Conservation (phyloP, 2,888 invertebrate species). For the Zaprionus obscuricornis region DNA sequence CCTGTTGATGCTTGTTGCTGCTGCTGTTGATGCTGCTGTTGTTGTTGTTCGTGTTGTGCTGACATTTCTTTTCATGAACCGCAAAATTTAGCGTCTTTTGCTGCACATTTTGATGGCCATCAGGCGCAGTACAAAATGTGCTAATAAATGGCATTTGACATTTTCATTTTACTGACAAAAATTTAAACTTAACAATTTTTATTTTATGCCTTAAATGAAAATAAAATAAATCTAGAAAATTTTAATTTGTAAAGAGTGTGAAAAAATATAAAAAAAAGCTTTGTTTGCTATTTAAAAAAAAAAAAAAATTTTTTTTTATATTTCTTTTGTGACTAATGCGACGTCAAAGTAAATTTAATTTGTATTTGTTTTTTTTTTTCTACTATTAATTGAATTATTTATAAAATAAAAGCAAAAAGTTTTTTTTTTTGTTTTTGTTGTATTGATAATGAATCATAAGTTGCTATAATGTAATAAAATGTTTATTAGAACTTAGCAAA, state of each 20-base stretch:
- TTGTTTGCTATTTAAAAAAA: neutral
- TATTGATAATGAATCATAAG: too few species aligned
- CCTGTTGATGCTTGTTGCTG: too few species aligned
- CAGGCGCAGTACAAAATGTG: conserved; percentile 47
- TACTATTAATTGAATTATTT: too few species aligned
- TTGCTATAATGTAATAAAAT: too few species aligned
- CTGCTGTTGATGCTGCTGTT: too few species aligned
- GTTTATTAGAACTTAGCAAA: too few species aligned
- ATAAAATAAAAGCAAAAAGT: too few species aligned
- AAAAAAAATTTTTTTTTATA: conserved; percentile 1
- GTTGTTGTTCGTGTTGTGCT: conserved; percentile 47
- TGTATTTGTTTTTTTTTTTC: too few species aligned
- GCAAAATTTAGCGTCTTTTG: conserved; percentile 67
- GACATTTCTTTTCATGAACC: conserved; percentile 66
- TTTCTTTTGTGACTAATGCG: too few species aligned
- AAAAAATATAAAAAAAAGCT: neutral
- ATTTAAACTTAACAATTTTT: too few species aligned
- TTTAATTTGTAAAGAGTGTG: neutral
- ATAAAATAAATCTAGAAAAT: neutral
- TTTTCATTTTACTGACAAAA: conserved; percentile 45
- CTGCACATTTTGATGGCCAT: conserved; percentile 57
- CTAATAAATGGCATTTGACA: conserved; percentile 67
- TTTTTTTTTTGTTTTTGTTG: too few species aligned
- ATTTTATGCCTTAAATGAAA: neutral
- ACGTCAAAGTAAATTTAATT: conserved; percentile 40